These are phyloP conservation scores for Grus americana DNA, from an alignment of 2,113 vertebrate species.

Conservation along the genomic window DNA sequence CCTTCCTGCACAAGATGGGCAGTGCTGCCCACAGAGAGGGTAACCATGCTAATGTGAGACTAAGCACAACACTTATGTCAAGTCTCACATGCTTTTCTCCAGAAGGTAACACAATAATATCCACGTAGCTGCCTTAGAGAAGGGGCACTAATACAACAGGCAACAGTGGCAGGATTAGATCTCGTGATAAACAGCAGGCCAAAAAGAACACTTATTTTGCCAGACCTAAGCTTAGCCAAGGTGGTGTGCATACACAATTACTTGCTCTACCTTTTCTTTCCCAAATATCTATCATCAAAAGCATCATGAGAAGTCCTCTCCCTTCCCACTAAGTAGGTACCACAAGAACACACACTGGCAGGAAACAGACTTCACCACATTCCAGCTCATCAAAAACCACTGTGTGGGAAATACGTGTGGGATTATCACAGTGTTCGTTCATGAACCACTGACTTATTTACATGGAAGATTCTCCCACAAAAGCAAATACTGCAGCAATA, in stretches of 20 bases:
- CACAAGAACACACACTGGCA: not conserved
- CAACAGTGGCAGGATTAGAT: not conserved
- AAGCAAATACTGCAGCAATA: not conserved
- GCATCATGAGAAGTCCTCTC: not conserved
- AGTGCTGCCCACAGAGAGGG: not conserved
- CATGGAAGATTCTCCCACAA: not conserved
- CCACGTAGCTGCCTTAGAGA: not conserved
- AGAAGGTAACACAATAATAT: not conserved
- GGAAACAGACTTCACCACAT: not conserved
- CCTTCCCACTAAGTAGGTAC: not conserved
- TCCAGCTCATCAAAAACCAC: not conserved
- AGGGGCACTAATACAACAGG: not conserved
- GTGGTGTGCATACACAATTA: not conserved
- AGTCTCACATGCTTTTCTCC: not conserved
- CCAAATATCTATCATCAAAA: not conserved
- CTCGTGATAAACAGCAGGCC: not conserved
- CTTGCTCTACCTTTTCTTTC: not conserved
- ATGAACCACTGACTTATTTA: not conserved
- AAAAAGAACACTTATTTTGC: not conserved
- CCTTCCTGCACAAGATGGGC: not conserved
- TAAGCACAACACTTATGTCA: not conserved
- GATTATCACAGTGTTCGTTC: not conserved
- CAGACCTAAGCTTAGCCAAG: not conserved
- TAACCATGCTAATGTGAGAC: accelerated
- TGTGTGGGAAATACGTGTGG: not conserved